phyloP scores from a whole-genome alignment of 2,888 invertebrate genomes.

The Axea sp. region DNA sequence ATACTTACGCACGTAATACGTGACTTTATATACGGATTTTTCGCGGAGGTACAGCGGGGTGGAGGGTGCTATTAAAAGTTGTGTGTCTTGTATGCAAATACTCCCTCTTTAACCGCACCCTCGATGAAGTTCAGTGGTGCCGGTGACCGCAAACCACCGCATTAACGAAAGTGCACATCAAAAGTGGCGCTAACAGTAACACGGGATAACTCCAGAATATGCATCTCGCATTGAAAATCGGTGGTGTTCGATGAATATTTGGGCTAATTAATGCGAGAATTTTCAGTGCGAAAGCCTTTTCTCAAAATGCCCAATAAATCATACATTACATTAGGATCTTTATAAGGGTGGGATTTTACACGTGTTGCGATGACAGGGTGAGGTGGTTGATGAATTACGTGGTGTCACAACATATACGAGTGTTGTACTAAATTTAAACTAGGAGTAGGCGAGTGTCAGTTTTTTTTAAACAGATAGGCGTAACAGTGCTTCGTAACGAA shows the following conservation, averaged over 20 bases:
- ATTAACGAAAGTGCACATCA: conserved; percentile 76
- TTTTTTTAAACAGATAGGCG: no score
- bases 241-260: conserved; percentile 33
- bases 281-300: no score
- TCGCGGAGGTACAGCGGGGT: not conserved
- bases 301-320: no score
- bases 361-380: no score
- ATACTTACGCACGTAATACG: conserved; percentile 55
- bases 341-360: no score
- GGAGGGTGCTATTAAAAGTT: conserved; percentile 49
- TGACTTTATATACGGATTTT: conserved; percentile 51
- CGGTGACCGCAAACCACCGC: conserved; percentile 70
- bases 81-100: conserved; percentile 54
- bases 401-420: no score
- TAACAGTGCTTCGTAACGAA: no score
- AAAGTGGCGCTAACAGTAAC: conserved; percentile 62
- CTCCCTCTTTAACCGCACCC: conserved; percentile 55
- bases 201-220: conserved; percentile 48
- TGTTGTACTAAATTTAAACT: no score
- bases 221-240: conserved; percentile 33
- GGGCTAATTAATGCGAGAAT: conserved; percentile 25
- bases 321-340: no score
- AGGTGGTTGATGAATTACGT: no score
- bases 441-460: no score
- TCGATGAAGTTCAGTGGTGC: conserved; percentile 49